Percentiles rank a stretch among this genome's conserved stretches.
Conservation (phyloP, 1,140 invertebrate genomes). For the Gonatopus flavifemur region DNA sequence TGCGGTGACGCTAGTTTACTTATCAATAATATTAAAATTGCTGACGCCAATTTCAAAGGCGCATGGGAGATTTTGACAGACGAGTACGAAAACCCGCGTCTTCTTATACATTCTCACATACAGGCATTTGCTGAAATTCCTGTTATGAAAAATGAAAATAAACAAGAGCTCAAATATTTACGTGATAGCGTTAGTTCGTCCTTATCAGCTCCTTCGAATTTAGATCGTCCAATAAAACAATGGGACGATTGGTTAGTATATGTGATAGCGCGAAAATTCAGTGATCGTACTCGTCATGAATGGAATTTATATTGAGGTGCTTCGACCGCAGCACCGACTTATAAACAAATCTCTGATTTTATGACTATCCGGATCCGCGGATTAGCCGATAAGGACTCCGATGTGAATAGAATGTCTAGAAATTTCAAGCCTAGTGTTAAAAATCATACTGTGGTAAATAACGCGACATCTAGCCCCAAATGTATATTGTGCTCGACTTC, state of each 20-base stretch:
- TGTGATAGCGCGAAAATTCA: conserved; percentile 1
- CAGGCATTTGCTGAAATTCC: not conserved
- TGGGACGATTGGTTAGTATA: too few species aligned
- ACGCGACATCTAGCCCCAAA: not conserved
- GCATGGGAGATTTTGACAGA: not conserved
- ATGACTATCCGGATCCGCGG: not conserved
- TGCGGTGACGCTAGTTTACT: not conserved
- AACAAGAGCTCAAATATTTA: not conserved
- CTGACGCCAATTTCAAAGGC: not conserved
- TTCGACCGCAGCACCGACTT: not conserved
- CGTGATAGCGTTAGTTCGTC: not conserved
- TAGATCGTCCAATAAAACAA: too few species aligned
- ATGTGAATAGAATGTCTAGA: too few species aligned
- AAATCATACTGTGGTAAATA: not conserved
- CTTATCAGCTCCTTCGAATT: not conserved
- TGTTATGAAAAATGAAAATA: not conserved
- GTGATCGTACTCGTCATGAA: not conserved
- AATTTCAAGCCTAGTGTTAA: not conserved
- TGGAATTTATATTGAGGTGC: not conserved
- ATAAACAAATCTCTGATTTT: not conserved
- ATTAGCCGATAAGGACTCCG: not conserved
- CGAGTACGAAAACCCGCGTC: too few species aligned
- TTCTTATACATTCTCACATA: not conserved
- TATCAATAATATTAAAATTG: not conserved
- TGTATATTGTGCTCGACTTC: not conserved